phyloP scores from a whole-genome alignment of 2,888 invertebrate genomes.

The Drosophila nr. fundita region DNA sequence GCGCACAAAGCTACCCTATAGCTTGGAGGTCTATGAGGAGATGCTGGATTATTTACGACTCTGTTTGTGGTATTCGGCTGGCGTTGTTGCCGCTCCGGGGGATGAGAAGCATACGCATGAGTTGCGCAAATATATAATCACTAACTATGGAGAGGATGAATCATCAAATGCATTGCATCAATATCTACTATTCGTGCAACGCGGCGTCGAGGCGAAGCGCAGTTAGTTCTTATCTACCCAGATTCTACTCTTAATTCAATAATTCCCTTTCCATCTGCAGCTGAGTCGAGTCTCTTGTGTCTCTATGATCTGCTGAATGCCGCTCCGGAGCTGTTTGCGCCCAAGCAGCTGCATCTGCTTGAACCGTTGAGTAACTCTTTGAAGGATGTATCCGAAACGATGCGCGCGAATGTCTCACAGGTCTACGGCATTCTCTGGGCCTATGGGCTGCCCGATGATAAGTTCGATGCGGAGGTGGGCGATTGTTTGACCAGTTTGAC shows the following conservation, averaged over 20 bases:
- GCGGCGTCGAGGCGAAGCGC: conserved; percentile 88
- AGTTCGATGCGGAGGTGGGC: conserved; percentile 87
- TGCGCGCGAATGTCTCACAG: conserved; percentile 90
- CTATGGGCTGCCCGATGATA: conserved; percentile 85
- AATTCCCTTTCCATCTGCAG: conserved; percentile 41
- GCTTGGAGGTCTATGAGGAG: conserved; percentile 89
- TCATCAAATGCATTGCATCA: conserved; percentile 87
- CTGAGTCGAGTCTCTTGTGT: conserved; percentile 87
- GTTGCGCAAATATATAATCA: conserved; percentile 88
- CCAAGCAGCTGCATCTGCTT: conserved; percentile 86
- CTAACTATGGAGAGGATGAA: conserved; percentile 86
- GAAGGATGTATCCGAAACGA: conserved; percentile 90
- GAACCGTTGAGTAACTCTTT: conserved; percentile 85
- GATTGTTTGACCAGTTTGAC: conserved; percentile 78
- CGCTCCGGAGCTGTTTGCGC: conserved; percentile 89
- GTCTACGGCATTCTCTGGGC: conserved; percentile 91
- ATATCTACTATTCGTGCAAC: conserved; percentile 89
- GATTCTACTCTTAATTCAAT: background rate
- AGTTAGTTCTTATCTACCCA: conserved; percentile 85
- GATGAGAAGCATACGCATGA: conserved; percentile 86
- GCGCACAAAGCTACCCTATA: conserved; percentile 90
- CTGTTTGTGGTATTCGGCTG: conserved; percentile 89
- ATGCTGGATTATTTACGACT: conserved; percentile 90
- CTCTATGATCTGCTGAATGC: conserved; percentile 94
- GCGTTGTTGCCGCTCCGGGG: conserved; percentile 88